phyloP scores from a whole-genome alignment of 2,113 vertebrate genomes.

The Recurvirostra avosetta region DNA sequence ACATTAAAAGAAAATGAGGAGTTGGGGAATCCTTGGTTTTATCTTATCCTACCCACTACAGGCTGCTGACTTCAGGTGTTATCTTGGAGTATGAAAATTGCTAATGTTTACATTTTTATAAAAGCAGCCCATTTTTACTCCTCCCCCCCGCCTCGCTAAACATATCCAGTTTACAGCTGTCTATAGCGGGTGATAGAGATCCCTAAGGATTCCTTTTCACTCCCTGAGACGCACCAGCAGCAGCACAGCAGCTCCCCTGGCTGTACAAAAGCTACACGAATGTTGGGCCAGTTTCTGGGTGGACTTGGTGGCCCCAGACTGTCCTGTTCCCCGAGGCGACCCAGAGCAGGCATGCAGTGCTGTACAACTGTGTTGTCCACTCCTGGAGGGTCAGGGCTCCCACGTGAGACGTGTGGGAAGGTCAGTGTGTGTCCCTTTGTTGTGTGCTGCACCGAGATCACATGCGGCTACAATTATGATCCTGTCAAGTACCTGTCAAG shows the following conservation, averaged over 20 bases:
- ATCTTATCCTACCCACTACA: not conserved
- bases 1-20: not conserved
- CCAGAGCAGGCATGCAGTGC: not conserved
- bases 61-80: not conserved
- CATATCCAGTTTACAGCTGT: not conserved
- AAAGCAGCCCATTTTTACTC: accelerated
- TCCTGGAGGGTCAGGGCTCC: not conserved
- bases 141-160: not conserved
- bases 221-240: accelerated
- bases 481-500: not conserved
- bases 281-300: not conserved
- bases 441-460: not conserved
- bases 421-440: not conserved
- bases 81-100: not conserved
- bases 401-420: accelerated
- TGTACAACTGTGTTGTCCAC: accelerated
- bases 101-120: not conserved
- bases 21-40: not conserved
- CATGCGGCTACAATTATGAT: accelerated
- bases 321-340: accelerated
- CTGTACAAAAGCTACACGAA: not conserved
- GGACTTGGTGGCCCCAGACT: accelerated
- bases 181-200: not conserved
- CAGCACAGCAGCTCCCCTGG: not conserved
- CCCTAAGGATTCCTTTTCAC: not conserved